Percentiles rank a stretch among this genome's conserved stretches.
phyloP scores from a whole-genome alignment of 1,140 invertebrate species.

The Rhynchophorus ferrugineus region DNA sequence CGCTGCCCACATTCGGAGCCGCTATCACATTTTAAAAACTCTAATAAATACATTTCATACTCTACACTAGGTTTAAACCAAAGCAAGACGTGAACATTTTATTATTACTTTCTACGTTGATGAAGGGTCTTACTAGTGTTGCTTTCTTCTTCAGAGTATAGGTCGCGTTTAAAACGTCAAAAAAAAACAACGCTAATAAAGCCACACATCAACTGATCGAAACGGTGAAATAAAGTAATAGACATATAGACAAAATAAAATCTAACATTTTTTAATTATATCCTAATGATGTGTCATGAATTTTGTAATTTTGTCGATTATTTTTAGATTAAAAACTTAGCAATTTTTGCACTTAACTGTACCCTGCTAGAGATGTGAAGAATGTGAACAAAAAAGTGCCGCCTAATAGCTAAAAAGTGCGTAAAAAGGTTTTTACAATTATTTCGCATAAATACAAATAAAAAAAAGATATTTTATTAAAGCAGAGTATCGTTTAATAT shows the following conservation, averaged over 20 bases:
- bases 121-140: not conserved
- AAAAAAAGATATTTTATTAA: too few species aligned
- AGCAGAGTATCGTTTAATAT: too few species aligned
- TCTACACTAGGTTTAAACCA: not conserved
- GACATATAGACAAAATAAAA: not conserved
- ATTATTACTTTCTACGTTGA: not conserved
- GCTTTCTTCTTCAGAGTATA: too few species aligned
- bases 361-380: slow-evolving; percentile 32
- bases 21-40: slow-evolving; percentile 35
- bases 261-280: slow-evolving; percentile 17
- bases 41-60: slow-evolving; percentile 15
- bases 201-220: too few species aligned
- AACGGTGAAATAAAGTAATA: not conserved
- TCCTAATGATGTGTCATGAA: slow-evolving; percentile 38
- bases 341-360: slow-evolving; percentile 35
- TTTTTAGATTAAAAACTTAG: slow-evolving; percentile 28
- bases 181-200: too few species aligned
- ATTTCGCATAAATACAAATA: not conserved
- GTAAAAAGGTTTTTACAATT: not conserved
- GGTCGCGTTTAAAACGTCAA: too few species aligned
- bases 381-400: slow-evolving; percentile 5
- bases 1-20: slow-evolving; percentile 20
- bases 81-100: not conserved
- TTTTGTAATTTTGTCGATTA: slow-evolving; percentile 32
- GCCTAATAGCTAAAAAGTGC: not conserved